phyloP scores from a whole-genome alignment of 1,140 invertebrate genomes.

The Trichonephila inaurata region DNA sequence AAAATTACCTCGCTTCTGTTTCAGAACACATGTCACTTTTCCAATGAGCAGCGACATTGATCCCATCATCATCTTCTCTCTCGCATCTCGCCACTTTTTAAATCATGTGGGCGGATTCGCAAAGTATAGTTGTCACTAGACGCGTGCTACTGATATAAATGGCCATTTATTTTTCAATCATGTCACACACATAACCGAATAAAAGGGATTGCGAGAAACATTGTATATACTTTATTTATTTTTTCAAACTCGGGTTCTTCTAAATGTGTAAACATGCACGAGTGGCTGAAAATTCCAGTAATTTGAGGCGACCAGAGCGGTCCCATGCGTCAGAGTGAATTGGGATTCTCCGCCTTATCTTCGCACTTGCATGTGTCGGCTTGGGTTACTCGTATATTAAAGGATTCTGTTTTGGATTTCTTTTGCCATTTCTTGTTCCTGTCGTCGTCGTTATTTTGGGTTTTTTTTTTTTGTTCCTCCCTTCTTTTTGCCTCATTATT shows the following conservation, averaged over 20 bases:
- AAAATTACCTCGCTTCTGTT: not conserved
- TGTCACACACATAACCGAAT: not conserved
- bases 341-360: slow-evolving; percentile 31
- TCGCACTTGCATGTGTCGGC: not conserved
- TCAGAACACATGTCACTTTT: not conserved
- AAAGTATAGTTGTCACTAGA: not conserved
- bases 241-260: not conserved
- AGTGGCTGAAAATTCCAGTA: not conserved
- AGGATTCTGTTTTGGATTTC: not conserved
- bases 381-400: slow-evolving; percentile 47
- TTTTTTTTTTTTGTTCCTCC: not conserved
- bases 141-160: slow-evolving; percentile 39
- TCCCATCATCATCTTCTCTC: not conserved
- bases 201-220: not conserved
- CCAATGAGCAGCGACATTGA: not conserved
- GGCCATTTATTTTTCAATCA: slow-evolving; percentile 29
- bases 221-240: not conserved
- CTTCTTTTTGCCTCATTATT: not conserved
- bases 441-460: not conserved
- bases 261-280: not conserved
- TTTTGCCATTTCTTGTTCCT: not conserved
- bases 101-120: not conserved
- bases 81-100: not conserved
- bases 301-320: slow-evolving; percentile 37
- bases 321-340: slow-evolving; percentile 10